Evolutionary conservation across 1,140 invertebrate genomes (phyloP).

Genomic region (Apocrypta bakeri): DNA sequence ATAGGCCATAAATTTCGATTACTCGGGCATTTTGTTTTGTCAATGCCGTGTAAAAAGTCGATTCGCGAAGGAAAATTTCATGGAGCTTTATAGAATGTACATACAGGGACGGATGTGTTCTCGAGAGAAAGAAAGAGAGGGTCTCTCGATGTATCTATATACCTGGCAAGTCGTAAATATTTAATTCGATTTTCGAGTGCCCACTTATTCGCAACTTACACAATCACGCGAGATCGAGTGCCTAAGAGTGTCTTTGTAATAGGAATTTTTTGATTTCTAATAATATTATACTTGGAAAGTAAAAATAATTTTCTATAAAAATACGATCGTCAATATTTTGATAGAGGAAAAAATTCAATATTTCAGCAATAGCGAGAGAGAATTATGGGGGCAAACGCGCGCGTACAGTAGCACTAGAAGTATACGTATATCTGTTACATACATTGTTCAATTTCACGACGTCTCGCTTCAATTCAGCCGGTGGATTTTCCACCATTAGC

Average conservation of each 20-base stretch:
- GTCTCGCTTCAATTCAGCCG: slow-evolving; percentile 68
- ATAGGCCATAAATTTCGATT: slow-evolving; percentile 65
- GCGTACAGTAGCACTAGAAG: neutral
- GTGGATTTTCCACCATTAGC: slow-evolving; percentile 69
- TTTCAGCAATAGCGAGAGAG: slow-evolving; percentile 13
- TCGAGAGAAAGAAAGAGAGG: neutral
- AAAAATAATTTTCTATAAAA: slow-evolving; percentile 10
- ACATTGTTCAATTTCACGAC: slow-evolving; percentile 69
- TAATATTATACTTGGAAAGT: neutral
- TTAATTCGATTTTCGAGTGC: slow-evolving; percentile 56
- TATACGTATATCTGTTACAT: slow-evolving; percentile 60
- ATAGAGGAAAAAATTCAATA: slow-evolving; percentile 44
- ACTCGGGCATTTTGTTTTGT: slow-evolving; percentile 56
- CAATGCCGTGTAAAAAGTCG: slow-evolving; percentile 50
- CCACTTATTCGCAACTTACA: slow-evolving; percentile 47
- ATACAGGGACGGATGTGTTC: neutral
- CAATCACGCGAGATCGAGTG: slow-evolving; percentile 46
- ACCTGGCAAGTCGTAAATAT: slow-evolving; percentile 61
- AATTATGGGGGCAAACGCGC: slow-evolving; percentile 29
- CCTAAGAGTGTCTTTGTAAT: slow-evolving; percentile 8
- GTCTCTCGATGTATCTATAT: slow-evolving; percentile 42
- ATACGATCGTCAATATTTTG: neutral
- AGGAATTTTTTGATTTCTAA: no score
- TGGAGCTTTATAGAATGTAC: neutral
- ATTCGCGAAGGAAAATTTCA: slow-evolving; percentile 12